Evolutionary conservation across 1,140 invertebrate genomes (phyloP).

Genomic region (Lasioglossum albipes): DNA sequence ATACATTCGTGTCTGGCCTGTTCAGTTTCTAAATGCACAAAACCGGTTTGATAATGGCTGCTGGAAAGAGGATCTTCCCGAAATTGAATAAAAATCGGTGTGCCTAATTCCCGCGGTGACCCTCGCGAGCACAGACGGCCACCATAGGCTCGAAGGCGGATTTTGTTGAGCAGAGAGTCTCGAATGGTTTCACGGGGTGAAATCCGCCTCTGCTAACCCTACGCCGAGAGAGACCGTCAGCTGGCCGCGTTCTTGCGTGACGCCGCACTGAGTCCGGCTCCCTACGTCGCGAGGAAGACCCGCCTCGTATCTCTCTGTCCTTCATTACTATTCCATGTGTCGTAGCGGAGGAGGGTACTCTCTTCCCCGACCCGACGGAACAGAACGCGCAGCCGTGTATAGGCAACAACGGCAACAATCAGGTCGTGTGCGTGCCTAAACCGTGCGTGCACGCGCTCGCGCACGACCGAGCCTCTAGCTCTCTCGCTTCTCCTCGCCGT

Average conservation of each 20-base stretch:
- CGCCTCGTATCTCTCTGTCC: constrained; percentile 72
- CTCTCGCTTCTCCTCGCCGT: neutral
- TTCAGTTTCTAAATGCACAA: too few species aligned
- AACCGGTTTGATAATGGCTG: too few species aligned
- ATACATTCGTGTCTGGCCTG: too few species aligned
- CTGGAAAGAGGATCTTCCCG: too few species aligned
- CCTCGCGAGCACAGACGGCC: too few species aligned
- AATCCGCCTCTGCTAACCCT: neutral
- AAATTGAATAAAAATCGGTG: too few species aligned
- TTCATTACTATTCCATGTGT: constrained; percentile 73
- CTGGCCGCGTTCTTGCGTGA: constrained; percentile 74
- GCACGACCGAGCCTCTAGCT: constrained; percentile 46
- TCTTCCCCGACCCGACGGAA: neutral
- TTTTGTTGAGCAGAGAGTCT: too few species aligned
- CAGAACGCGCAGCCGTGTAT: constrained; percentile 9
- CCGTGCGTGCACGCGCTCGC: constrained; percentile 50
- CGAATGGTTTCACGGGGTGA: too few species aligned
- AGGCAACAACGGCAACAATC: constrained; percentile 38
- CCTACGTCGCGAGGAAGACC: constrained; percentile 57
- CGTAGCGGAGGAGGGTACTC: constrained; percentile 44
- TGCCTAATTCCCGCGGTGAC: too few species aligned
- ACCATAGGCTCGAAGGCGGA: too few species aligned
- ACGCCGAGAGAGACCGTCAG: constrained; percentile 69
- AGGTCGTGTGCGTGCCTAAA: constrained; percentile 46
- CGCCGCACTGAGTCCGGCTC: constrained; percentile 63